Base-by-base conservation (phyloP, 2,888 invertebrate genomes). In the Barypeithes pellucidus region DNA sequence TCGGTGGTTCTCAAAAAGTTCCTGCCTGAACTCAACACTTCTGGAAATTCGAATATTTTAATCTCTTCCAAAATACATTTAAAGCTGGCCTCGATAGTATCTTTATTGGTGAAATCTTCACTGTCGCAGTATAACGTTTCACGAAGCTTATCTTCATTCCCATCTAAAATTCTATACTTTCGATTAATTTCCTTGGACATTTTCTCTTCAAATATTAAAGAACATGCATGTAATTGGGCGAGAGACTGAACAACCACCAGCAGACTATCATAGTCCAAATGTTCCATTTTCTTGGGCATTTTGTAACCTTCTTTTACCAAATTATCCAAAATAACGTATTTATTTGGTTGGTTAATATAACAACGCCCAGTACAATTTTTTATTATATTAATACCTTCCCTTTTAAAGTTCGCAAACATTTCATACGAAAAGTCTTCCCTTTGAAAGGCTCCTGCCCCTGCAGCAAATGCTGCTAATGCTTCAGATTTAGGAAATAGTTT, bases 301-400 rank as follows among this genome's bases (percentile, higher is more conserved):
- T 75, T 63, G 73, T 80, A 88, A 8, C 83, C 84, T 43, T 81
- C 75, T 0, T 67, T 41, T 0, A 73, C 61, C 5, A 88, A 79
- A 69, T 88, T 84, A 68, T 88, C 87, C 43, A 88, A 80, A 3
- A 88, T 80, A 7, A 87, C 70, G 39, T 83, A 78, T 60, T 85
- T 71, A 24, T 81, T 80, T 0, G 78, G 75, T 47, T 82, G 81
- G 0, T 79, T 78, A 2, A 83, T 69, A 73, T 84, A 85, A 77
- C 85, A 87, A 16, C 74, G 68, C 0, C 87, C 79, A 0, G 86
- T 83, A 80, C 86, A 85, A 33, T 75, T 73, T 20, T 73, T 16
- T 5, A 80, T 75, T 12, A 80, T 50, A 36, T 70, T 36, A 36
- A 81, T 75, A 2, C 63, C 74, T 20, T 74, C 68, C n/a, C 75